Base-by-base conservation (phyloP, 2,888 invertebrate species). In the Quadriops clusia region DNA sequence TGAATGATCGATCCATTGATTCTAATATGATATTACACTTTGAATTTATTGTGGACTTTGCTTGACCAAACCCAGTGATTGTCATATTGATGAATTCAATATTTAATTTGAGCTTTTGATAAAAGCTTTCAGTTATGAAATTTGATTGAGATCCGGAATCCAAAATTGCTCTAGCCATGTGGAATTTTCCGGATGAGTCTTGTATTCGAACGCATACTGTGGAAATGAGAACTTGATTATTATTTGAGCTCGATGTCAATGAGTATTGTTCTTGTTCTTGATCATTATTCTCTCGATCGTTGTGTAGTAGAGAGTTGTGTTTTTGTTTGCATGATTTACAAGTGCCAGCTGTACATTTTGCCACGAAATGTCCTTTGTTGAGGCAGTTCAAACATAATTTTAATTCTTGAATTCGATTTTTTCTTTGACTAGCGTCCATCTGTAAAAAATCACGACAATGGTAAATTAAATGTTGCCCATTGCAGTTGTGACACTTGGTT, bases 231-330 rank as follows among this genome's bases (percentile, higher is more conserved):
- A 13, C 4, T 4, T 5, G 14, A 13, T 8, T 3, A 15, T 11
- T 13, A 7, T 16, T 11, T 15, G 9, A 8, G 11, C 14, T n/a
- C 9, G 11, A 12, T 26, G 26, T 14, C 6, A 8, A 5, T 26
- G 26, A 12, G 17, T 8, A 26, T 26, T 15, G 10, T 26, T 10
- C 16, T 12, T 12, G 4, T 6, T 22, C 11, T 5, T 22, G 5
- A 22, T 5, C 3, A 6, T 3, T 22, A 4, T 3, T 22, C 11
- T 22, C 4, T 6, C 10, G 22, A 22, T 6, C 11, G 22, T 26
- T 26, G 14, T 31, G 31, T 7, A 17, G 10, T 7, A 31, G 14
- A 3, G 25, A 20, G 16, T 26, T 31, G 24, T 31, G 31, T 11
- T 17, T 9, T 17, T 14, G 5, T 5, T 26, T n/a, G 15, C 32